A percentile compares a stretch with the other conserved stretches of the same genome.
These are phyloP conservation scores for Tridacna crocea DNA, from an alignment of 2,888 invertebrate species.

Conservation along the genomic window DNA sequence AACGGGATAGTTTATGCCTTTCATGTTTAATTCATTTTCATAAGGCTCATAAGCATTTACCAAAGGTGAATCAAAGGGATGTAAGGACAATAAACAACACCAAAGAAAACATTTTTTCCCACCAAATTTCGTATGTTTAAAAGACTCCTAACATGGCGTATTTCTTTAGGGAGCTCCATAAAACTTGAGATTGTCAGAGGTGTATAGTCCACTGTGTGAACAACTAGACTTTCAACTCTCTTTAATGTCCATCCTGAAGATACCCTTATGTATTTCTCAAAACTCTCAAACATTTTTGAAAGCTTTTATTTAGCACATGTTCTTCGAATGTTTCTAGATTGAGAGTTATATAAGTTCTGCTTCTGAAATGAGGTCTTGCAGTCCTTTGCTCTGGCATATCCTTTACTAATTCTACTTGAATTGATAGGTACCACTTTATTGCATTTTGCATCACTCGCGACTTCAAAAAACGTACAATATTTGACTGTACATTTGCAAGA, in stretches of 20 bases:
- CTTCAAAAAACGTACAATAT: conserved; percentile 26
- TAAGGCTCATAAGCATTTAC: conserved; percentile 35
- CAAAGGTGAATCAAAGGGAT: conserved; percentile 38
- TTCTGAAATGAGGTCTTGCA: conserved; percentile 34
- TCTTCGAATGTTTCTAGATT: conserved; percentile 26
- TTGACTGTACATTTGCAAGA: conserved; percentile 34
- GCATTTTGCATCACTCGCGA: conserved; percentile 33
- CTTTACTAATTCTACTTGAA: conserved; percentile 46
- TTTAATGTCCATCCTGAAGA: conserved; percentile 55
- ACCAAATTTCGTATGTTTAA: conserved; percentile 45
- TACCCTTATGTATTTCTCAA: conserved; percentile 57
- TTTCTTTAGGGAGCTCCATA: conserved; percentile 33
- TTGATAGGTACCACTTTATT: conserved; percentile 54
- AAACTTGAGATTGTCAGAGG: conserved; percentile 50
- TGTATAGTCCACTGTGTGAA: conserved; percentile 49
- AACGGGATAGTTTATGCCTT: conserved; percentile 31
- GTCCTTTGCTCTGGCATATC: conserved; percentile 26
- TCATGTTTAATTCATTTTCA: conserved; percentile 38
- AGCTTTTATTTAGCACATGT: conserved; percentile 41
- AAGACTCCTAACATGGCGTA: conserved; percentile 15
- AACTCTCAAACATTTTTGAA: conserved; percentile 56
- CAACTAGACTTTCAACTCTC: conserved; percentile 39
- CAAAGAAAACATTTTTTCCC: conserved; percentile 45
- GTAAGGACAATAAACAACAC: conserved; percentile 42
- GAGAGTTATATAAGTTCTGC: conserved; percentile 27